These are phyloP conservation scores for Lepidochitona cinerea DNA, from an alignment of 2,888 invertebrate species.

Conservation along the genomic window DNA sequence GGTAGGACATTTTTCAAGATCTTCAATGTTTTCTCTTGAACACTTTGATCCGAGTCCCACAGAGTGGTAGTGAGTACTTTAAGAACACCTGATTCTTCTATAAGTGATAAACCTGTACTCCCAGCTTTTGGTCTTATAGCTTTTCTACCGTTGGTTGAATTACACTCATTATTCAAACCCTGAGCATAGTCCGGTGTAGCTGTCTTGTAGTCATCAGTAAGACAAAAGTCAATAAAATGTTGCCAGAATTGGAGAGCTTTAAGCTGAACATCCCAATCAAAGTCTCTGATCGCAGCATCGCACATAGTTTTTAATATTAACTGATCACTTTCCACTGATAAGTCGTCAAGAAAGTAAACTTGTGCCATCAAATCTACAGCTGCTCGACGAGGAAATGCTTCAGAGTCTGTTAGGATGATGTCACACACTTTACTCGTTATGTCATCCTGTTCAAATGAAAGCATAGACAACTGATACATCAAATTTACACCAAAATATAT, in stretches of 20 bases:
- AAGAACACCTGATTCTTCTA: slow-evolving; percentile 14
- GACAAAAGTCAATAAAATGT: slow-evolving; percentile 11
- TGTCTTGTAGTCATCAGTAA: neutral
- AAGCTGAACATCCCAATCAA: slow-evolving; percentile 62
- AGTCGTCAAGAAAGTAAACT: no score
- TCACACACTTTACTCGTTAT: slow-evolving; percentile 29
- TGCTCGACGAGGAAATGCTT: slow-evolving; percentile 53
- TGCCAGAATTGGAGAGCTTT: slow-evolving; percentile 41
- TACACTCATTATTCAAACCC: neutral
- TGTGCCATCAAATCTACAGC: slow-evolving; percentile 38
- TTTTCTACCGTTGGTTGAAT: neutral
- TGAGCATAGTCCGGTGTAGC: slow-evolving; percentile 12
- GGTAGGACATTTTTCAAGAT: slow-evolving; percentile 13
- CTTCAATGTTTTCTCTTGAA: slow-evolving; percentile 24
- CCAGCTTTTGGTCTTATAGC: neutral
- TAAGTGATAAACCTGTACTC: neutral
- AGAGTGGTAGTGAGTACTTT: slow-evolving; percentile 15
- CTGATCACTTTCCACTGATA: neutral
- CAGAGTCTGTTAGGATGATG: slow-evolving; percentile 43
- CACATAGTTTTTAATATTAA: neutral
- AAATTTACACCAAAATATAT: no score
- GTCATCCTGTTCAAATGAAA: slow-evolving; percentile 32
- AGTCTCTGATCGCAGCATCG: slow-evolving; percentile 27
- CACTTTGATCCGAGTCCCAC: slow-evolving; percentile 34
- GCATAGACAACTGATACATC: neutral